Base-by-base conservation (phyloP, 2,888 invertebrate species). In the Dicycla oo region DNA sequence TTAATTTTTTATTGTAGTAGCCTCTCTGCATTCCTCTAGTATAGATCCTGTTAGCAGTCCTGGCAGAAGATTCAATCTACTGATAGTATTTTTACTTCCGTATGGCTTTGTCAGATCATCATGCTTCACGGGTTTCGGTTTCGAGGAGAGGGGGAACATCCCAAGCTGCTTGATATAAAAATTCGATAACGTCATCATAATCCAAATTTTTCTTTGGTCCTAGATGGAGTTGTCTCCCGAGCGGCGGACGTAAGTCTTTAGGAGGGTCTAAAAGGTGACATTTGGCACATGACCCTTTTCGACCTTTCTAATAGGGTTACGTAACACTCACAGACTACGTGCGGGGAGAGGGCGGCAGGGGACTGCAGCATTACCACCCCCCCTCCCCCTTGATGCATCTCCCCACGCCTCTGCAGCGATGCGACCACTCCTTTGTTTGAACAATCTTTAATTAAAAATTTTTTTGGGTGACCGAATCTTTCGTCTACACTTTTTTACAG, bases 181-280 rank as follows among this genome's bases (percentile, higher is more conserved):
- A 2, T 26, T 18, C 15, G 18, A 15, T 68, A 23, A 15, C 23
- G 4, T 10, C 10, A 23, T 23, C 18, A 10, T 73, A 34, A 65
- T 23, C 20, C 0, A 18, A 8, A 1, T 7, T 58, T 23, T n/a
- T 56, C 18, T 61, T 56, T 67, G 47, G 8, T 60, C 18, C 3
- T 13, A 75, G 69, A 68, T 47, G 69, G 51, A 57, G 13, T n/a
- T 13, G 2, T 38, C 13, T 57, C n/a, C 38, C 13, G 13, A 40
- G 11, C 30, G n/a, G n/a, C n/a, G n/a, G n/a, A 30, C 15, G 30
- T 45, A 20, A 45, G 15, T 47, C 2, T 18, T 18, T 49, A 10
- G 56, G 40, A 15, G n/a, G 38, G 26, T 43, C 30, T 23, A 23
- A 30, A 30, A 18, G 13, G 26, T 10, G 8, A 26, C n/a, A 40